A percentile compares a stretch with the other conserved stretches of the same genome.
phyloP scores from a whole-genome alignment of 2,888 invertebrate genomes.

The Andrena fulva region DNA sequence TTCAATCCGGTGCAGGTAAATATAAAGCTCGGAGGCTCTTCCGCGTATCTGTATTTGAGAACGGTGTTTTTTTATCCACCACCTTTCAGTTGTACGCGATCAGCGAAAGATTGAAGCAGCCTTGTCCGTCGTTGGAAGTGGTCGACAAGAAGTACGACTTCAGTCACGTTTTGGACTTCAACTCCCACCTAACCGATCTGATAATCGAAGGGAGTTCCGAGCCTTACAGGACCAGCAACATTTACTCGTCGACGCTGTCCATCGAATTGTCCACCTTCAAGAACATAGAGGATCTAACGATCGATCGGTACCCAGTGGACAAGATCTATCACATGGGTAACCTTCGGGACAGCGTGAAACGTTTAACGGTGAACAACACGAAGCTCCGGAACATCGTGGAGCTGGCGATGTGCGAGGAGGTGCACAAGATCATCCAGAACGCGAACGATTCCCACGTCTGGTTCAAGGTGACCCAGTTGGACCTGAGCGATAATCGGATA shows the following conservation, averaged over 20 bases:
- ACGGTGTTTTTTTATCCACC: neutral
- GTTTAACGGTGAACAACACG: constrained; percentile 89
- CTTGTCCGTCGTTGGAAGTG: constrained; percentile 92
- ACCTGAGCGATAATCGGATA: constrained; percentile 93
- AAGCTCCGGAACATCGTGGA: constrained; percentile 90
- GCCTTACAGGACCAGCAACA: constrained; percentile 92
- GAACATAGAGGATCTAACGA: constrained; percentile 89
- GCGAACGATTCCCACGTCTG: constrained; percentile 87
- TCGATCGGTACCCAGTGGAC: constrained; percentile 89
- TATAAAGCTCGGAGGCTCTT: neutral
- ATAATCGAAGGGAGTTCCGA: constrained; percentile 89
- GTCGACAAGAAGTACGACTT: constrained; percentile 94
- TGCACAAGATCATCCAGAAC: constrained; percentile 88
- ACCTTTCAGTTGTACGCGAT: constrained; percentile 92
- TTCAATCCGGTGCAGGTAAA: constrained; percentile 93
- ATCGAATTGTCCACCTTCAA: constrained; percentile 95
- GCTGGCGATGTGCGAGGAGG: constrained; percentile 93
- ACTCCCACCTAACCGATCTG: constrained; percentile 90
- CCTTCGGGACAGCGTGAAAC: constrained; percentile 88
- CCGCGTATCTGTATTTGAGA: neutral
- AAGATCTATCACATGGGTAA: constrained; percentile 88
- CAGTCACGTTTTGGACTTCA: constrained; percentile 95
- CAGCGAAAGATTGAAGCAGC: constrained; percentile 93
- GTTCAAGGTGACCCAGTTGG: constrained; percentile 89
- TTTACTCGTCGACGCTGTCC: constrained; percentile 91